Conservation (phyloP, 2,797 vertebrate species). For the Poeciliopsis turneri region DNA sequence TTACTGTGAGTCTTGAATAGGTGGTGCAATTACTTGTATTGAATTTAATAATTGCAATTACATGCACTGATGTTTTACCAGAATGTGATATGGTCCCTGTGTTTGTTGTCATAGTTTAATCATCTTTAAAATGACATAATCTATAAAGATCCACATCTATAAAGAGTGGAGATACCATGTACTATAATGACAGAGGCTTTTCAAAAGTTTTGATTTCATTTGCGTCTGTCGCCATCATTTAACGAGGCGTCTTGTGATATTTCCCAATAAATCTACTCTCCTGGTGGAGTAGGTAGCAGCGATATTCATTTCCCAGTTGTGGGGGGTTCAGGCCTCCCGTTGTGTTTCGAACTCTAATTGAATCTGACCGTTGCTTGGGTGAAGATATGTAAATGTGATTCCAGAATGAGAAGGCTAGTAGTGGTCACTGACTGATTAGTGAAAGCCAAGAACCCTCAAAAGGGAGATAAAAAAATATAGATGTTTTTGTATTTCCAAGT, state of each 20-base stretch:
- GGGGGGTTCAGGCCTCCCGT: constrained; percentile 50
- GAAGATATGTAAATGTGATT: constrained; percentile 67
- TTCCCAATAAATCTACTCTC: constrained; percentile 64
- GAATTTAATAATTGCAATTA: constrained; percentile 39
- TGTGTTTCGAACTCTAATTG: constrained; percentile 53
- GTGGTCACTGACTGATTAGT: constrained; percentile 47
- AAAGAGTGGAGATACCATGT: constrained; percentile 68
- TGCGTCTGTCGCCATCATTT: constrained; percentile 68
- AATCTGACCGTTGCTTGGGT: constrained; percentile 54
- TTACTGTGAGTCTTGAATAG: constrained; percentile 18
- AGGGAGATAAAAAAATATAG: constrained; percentile 33
- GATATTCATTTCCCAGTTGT: constrained; percentile 68
- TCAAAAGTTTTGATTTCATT: constrained; percentile 67
- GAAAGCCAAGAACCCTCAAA: constrained; percentile 38
- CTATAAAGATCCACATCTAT: constrained; percentile 41
- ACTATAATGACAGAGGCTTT: constrained; percentile 59
- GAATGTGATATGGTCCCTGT: constrained; percentile 56
- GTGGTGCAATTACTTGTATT: constrained; percentile 43
- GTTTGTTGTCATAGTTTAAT: constrained; percentile 61
- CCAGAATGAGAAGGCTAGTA: constrained; percentile 44
- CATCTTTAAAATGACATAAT: background rate
- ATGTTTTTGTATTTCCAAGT: constrained; percentile 46
- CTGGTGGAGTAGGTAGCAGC: constrained; percentile 54
- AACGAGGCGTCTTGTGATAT: constrained; percentile 50
- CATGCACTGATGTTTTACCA: constrained; percentile 35